A percentile compares a stretch with the other conserved stretches of the same genome.
phyloP scores from a whole-genome alignment of 37 sponge, comb jelly and placozoan species.

The Ephydatia muelleri region DNA sequence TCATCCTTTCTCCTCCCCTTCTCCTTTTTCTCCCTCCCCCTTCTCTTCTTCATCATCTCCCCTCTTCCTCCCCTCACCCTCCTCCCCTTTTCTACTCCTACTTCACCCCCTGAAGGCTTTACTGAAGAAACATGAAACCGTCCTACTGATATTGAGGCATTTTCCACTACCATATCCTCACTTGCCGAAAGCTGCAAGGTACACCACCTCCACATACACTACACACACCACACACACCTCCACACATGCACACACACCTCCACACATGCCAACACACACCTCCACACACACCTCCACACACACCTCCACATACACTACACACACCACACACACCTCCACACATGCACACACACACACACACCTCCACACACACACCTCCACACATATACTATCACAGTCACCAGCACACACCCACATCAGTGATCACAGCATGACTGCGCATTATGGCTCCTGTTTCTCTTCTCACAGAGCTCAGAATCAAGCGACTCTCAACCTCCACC shows the following conservation, averaged over 20 bases:
- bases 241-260: not conserved
- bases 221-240: too few relatives aligned
- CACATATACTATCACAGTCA: not conserved
- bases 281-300: not conserved
- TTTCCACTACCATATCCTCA: constrained; percentile 28
- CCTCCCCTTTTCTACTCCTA: not conserved
- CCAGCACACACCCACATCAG: not conserved
- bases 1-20: not conserved
- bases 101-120: constrained; percentile 47
- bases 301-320: not conserved
- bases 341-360: not conserved
- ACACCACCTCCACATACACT: too few relatives aligned
- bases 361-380: not conserved
- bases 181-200: constrained; percentile 79
- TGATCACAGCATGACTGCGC: not conserved
- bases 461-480: not conserved
- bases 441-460: not conserved
- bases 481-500: not conserved
- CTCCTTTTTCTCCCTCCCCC: not conserved
- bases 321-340: not conserved
- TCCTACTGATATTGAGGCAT: constrained; percentile 79
- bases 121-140: constrained; percentile 83
- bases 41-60: not conserved
- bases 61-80: not conserved
- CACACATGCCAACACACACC: not conserved